phyloP scores from a whole-genome alignment of 2,888 invertebrate species.

The Brassicogethes aeneus region DNA sequence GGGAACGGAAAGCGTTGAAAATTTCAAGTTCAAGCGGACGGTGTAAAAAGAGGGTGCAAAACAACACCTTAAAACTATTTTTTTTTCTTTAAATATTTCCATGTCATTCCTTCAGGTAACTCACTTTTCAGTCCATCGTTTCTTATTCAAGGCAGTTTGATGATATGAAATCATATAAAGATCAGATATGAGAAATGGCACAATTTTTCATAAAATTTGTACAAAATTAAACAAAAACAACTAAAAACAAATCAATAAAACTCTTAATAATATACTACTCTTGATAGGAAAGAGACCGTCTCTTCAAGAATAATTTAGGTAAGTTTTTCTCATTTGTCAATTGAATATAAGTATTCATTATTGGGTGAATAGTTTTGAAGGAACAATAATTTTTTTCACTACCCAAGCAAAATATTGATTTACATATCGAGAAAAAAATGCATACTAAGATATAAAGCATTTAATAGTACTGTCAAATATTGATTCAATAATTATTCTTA shows the following conservation, averaged over 20 bases:
- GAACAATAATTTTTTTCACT: no score
- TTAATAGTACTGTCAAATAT: no score
- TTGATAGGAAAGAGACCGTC: no score
- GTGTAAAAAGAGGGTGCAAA: constrained; percentile 12
- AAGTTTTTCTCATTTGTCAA: no score
- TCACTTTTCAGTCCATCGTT: constrained; percentile 21
- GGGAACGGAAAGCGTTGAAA: background rate
- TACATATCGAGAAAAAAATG: no score
- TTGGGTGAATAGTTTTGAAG: no score
- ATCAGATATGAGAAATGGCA: constrained; percentile 19
- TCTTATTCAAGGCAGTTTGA: constrained; percentile 17
- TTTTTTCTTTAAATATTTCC: constrained; percentile 3
- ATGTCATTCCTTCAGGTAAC: constrained; percentile 18
- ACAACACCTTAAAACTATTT: constrained; percentile 5
- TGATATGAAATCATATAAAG: constrained; percentile 19
- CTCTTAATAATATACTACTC: background rate
- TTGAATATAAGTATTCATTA: no score
- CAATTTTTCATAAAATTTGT: constrained; percentile 4
- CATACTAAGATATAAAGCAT: no score
- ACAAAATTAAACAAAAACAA: background rate
- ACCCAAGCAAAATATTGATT: no score
- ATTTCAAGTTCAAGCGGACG: constrained; percentile 11
- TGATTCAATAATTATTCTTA: no score
- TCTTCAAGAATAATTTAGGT: no score
- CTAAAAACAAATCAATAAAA: constrained; percentile 6